Evolutionary conservation across 2,888 invertebrate species (phyloP).

Genomic region (Ommatoiulus sabulosus): DNA sequence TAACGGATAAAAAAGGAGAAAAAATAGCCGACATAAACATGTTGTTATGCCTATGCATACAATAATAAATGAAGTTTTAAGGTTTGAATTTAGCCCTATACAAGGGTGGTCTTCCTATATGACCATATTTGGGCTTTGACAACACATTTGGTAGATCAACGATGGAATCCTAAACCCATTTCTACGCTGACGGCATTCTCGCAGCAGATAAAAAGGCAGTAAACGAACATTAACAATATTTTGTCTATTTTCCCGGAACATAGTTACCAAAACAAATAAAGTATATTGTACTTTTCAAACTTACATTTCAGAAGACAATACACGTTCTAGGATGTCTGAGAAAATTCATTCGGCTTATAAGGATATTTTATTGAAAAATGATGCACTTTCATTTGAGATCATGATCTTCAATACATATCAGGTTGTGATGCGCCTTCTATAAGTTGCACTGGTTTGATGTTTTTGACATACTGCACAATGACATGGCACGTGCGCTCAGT

Average conservation of each 20-base stretch:
- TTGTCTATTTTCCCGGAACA: neutral
- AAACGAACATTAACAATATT: neutral
- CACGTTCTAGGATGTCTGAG: too few relatives aligned
- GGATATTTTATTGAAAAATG: too few relatives aligned
- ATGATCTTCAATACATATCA: neutral
- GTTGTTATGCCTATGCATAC: slow-evolving; percentile 29
- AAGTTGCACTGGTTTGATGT: neutral
- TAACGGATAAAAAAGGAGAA: slow-evolving; percentile 41
- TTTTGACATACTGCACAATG: neutral
- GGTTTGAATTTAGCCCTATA: neutral
- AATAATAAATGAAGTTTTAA: slow-evolving; percentile 36
- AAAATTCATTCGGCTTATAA: too few relatives aligned
- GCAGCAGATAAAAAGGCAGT: neutral
- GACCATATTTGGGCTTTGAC: slow-evolving; percentile 11
- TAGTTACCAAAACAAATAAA: neutral
- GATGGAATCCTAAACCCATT: neutral
- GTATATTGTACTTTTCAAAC: too few relatives aligned
- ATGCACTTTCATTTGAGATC: neutral
- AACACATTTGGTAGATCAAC: neutral
- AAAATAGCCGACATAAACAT: slow-evolving; percentile 42
- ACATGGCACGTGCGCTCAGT: neutral
- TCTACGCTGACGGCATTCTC: neutral
- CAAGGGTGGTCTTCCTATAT: slow-evolving; percentile 1
- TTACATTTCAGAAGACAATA: too few relatives aligned
- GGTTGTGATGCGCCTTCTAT: neutral